These are phyloP conservation scores for Columbina picui DNA, from an alignment of 2,113 vertebrate genomes.

Conservation along the genomic window DNA sequence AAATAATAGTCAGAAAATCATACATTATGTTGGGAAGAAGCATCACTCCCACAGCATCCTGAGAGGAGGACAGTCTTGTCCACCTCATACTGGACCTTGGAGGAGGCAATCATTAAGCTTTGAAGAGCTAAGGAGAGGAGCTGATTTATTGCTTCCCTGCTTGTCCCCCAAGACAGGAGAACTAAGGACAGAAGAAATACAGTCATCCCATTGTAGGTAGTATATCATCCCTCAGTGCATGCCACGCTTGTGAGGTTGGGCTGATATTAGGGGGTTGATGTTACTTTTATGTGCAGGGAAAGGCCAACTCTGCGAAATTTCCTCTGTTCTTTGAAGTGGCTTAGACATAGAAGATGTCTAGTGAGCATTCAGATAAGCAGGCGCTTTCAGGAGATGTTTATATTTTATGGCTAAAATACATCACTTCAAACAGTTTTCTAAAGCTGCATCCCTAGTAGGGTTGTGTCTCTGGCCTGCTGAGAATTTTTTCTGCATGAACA, in stretches of 20 bases:
- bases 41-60: not conserved
- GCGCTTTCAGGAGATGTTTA: not conserved
- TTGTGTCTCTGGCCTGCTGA: not conserved
- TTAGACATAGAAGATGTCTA: not conserved
- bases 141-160: not conserved
- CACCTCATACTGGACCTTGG: not conserved
- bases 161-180: not conserved
- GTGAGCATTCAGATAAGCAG: not conserved
- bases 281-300: not conserved
- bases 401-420: not conserved
- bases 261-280: not conserved
- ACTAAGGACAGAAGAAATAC: not conserved
- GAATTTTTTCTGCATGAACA: not conserved
- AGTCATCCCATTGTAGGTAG: not conserved
- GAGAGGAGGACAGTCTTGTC: not conserved
- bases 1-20: accelerated
- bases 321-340: not conserved
- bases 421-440: not conserved
- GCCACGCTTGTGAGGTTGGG: not conserved
- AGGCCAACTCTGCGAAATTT: not conserved
- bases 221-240: not conserved
- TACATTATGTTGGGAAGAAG: accelerated
- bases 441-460: not conserved
- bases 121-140: not conserved
- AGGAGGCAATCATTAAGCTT: not conserved